Evolutionary conservation across 2,888 invertebrate species (phyloP).

Genomic region (Pristionchus fissidentatus): DNA sequence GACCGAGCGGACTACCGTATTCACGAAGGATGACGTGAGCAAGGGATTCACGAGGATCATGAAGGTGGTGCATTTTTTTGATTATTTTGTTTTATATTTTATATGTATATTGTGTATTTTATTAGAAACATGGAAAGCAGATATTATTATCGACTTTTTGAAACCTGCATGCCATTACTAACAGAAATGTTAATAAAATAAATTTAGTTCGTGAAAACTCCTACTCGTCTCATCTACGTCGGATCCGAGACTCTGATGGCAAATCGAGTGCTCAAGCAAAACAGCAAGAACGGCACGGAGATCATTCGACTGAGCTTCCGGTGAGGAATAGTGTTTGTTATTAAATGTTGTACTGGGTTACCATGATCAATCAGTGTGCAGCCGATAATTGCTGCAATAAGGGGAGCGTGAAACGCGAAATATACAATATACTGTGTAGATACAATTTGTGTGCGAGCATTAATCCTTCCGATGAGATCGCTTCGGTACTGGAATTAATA

Average conservation of each 20-base stretch:
- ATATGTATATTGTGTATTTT: no score
- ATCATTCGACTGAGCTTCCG: constrained; percentile 54
- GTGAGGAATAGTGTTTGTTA: neutral
- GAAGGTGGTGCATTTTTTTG: neutral
- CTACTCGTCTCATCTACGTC: constrained; percentile 68
- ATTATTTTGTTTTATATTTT: no score
- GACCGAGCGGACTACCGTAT: neutral
- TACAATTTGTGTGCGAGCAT: no score
- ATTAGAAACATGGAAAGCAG: no score
- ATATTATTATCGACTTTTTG: no score
- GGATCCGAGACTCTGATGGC: constrained; percentile 74
- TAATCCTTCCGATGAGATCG: no score
- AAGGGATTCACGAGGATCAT: neutral
- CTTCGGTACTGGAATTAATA: no score
- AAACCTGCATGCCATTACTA: no score
- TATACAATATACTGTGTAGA: no score
- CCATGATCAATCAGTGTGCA: neutral
- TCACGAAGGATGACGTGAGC: neutral
- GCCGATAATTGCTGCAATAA: neutral
- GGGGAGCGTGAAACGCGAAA: neutral
- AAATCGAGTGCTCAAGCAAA: constrained; percentile 71
- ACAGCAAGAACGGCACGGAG: constrained; percentile 61
- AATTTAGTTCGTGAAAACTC: constrained; percentile 63
- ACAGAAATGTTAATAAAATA: no score
- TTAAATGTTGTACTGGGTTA: neutral